A percentile compares a stretch with the other conserved stretches of the same genome.
These are phyloP conservation scores for Tribolium castaneum DNA, from an alignment of 1,140 invertebrate species.

Conservation along the genomic window DNA sequence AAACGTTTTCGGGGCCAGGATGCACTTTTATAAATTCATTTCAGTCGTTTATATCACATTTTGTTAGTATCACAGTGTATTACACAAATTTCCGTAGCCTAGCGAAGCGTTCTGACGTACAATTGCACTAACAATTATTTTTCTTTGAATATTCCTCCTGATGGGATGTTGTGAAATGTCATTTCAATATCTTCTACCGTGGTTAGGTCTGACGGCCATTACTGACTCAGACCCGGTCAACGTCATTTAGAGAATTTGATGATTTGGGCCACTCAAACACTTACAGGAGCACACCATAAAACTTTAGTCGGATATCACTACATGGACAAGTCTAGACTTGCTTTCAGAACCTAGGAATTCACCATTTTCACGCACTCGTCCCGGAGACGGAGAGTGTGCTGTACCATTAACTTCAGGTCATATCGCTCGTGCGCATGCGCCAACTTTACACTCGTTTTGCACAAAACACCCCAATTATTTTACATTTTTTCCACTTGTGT, in stretches of 20 bases:
- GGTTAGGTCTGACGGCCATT: conserved; percentile 59
- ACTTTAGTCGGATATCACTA: conserved; percentile 32
- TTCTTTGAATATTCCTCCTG: conserved; percentile 14
- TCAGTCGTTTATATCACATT: conserved; percentile 54
- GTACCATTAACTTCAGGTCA: conserved; percentile 56
- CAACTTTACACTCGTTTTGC: conserved; percentile 43
- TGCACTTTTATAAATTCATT: conserved; percentile 32
- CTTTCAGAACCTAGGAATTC: conserved; percentile 49
- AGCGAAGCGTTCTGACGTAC: conserved; percentile 3
- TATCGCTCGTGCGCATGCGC: conserved; percentile 53
- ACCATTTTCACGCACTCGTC: conserved; percentile 53
- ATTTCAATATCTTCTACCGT: conserved; percentile 53
- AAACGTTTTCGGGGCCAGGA: conserved; percentile 9
- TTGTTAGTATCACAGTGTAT: conserved; percentile 58
- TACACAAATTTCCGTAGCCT: conserved; percentile 46
- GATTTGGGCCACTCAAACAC: conserved; percentile 13
- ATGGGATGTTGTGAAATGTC: conserved; percentile 51
- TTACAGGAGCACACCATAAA: conserved; percentile 38
- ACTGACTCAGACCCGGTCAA: conserved; percentile 59
- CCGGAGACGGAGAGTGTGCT: conserved; percentile 50
- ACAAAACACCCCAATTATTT: conserved; percentile 39
- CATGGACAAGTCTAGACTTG: conserved; percentile 47
- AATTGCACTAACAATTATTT: conserved; percentile 40
- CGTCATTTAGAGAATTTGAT: conserved; percentile 52
- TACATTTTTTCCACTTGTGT: not conserved